A percentile compares a stretch with the other conserved stretches of the same genome.
Evolutionary conservation across 2,797 vertebrate genomes (phyloP).

Genomic region (Microcaecilia unicolor): DNA sequence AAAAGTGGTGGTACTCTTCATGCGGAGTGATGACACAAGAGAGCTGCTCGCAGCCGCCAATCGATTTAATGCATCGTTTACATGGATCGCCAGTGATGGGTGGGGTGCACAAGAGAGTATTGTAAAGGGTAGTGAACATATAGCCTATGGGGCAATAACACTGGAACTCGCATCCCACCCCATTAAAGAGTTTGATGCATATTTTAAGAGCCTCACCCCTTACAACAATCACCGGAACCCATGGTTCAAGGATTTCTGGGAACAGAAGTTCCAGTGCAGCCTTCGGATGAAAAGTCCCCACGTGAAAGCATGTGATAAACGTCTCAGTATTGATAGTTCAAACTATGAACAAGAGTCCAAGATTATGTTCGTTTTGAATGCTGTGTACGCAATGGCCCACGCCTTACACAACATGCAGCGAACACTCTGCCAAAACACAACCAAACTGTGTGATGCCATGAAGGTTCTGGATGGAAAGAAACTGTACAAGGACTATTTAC

Average conservation of each 20-base stretch:
- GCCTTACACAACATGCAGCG: conserved; percentile 92
- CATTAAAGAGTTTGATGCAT: conserved; percentile 79
- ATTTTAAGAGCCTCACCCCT: conserved; percentile 83
- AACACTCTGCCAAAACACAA: conserved; percentile 85
- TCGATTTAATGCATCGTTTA: conserved; percentile 86
- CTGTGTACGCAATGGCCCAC: conserved; percentile 93
- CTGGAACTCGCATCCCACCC: conserved; percentile 88
- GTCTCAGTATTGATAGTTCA: conserved; percentile 71
- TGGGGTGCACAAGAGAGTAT: conserved; percentile 97
- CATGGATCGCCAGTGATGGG: conserved; percentile 95
- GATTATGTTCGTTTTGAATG: conserved; percentile 98
- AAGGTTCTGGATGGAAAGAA: conserved; percentile 84
- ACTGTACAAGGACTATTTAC: conserved; percentile 88
- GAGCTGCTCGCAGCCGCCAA: conserved; percentile 87
- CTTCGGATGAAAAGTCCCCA: conserved; percentile 57
- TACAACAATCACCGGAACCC: conserved; percentile 84
- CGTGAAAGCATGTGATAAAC: conserved; percentile 66
- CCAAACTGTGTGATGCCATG: conserved; percentile 86
- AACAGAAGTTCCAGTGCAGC: conserved; percentile 91
- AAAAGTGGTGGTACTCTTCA: conserved; percentile 91
- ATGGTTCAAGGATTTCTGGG: conserved; percentile 97
- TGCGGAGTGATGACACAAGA: conserved; percentile 84
- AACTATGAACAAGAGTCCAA: conserved; percentile 96
- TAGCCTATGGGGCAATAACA: conserved; percentile 89
- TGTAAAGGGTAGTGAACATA: conserved; percentile 86